Evolutionary conservation across 2,888 invertebrate species (phyloP), one percentile per base, ranked within the genome.

Genomic region (Thelaira solivaga): DNA sequence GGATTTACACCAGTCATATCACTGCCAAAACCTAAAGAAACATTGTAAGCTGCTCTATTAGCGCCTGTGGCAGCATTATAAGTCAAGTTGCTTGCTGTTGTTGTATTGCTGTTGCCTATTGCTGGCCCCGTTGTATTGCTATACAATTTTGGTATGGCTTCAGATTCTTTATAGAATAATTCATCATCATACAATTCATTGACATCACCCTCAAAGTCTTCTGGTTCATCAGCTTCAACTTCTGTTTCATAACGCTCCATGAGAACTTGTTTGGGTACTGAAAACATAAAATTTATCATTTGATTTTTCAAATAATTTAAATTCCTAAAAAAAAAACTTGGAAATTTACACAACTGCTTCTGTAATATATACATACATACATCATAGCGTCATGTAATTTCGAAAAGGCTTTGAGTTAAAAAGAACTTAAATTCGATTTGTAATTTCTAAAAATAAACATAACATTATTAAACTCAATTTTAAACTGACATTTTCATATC

Each of bases 241-340:
- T 93, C 92, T 80, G 94, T 94, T 85, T 95, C 94, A 89, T 94
- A 95, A 83, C 93, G 92, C 88, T 95, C 95, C 88, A 94, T 94
- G 81, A 96, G 90, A 75, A 96, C 95, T 87, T 94, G 94, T 83
- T 95, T 91, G 24, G 95, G 96, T 80, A 96, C 96, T 96, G 90
- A 13, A 86, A 87, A 39, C 20, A 55, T 26, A 49, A 34, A 61
- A 36, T n/a, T n/a, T n/a, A n/a, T n/a, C n/a, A n/a, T n/a, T n/a
- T n/a, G n/a, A n/a, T n/a, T n/a, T n/a, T n/a, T n/a, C n/a, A n/a
- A n/a, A n/a, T n/a, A n/a, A n/a, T n/a, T n/a, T n/a, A n/a, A n/a
- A n/a, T n/a, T n/a, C n/a, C n/a, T n/a, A n/a, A n/a, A n/a, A n/a
- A n/a, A n/a, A n/a, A n/a, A n/a, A n/a, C n/a, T n/a, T n/a, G n/a